A percentile compares a stretch with the other conserved stretches of the same genome.
Conservation (phyloP, 1,140 invertebrate genomes). For the Drosophila cardini region DNA sequence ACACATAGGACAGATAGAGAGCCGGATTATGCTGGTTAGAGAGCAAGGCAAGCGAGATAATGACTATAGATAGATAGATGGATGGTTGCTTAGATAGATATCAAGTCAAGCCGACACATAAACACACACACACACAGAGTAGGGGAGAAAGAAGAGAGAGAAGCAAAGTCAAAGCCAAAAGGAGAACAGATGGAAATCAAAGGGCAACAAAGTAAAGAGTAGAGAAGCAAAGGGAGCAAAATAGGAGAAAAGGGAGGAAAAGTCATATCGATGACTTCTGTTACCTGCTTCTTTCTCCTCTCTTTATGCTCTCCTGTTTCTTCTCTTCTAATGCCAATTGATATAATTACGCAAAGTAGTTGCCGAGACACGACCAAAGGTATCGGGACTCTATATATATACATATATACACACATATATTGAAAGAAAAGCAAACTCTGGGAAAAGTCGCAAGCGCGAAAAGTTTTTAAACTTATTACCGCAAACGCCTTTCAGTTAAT, state of each 20-base stretch:
- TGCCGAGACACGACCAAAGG: conserved; percentile 36
- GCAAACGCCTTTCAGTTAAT: conserved; percentile 57
- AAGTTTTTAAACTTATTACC: conserved; percentile 80
- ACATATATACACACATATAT: not conserved
- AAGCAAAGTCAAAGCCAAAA: conserved; percentile 12
- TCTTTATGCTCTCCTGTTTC: not conserved
- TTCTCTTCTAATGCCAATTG: conserved; percentile 66
- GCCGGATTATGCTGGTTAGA: conserved; percentile 74
- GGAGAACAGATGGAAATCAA: conserved; percentile 66
- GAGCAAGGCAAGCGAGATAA: conserved; percentile 54
- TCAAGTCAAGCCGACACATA: conserved; percentile 21
- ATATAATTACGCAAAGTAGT: conserved; percentile 83
- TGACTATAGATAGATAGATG: conserved; percentile 59
- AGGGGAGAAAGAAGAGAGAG: not conserved
- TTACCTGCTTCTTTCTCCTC: conserved; percentile 6
- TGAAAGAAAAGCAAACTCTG: conserved; percentile 23
- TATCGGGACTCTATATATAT: conserved; percentile 11
- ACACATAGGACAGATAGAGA: conserved; percentile 51
- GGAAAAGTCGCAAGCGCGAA: conserved; percentile 35
- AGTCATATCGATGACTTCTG: conserved; percentile 61
- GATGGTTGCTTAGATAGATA: conserved; percentile 30
- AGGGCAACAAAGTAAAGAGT: conserved; percentile 17
- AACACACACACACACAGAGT: not conserved
- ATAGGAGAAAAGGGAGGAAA: no score
- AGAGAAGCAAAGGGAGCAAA: not conserved